Base-by-base conservation (phyloP, 2,797 vertebrate genomes). In the Cercopithecus mitis region DNA sequence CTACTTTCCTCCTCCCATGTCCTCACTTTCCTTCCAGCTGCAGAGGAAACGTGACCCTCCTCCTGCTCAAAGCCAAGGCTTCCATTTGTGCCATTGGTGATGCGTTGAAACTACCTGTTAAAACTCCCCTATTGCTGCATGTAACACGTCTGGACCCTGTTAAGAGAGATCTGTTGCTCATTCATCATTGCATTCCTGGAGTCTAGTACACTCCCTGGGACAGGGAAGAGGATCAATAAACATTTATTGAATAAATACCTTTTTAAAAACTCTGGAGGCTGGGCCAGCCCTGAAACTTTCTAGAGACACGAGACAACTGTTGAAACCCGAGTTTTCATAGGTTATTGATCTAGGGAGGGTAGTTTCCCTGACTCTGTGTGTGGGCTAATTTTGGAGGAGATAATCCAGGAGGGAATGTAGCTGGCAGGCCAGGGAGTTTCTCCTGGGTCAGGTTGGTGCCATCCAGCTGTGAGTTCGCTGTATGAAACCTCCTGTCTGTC, bases 371-470 rank as follows among this genome's bases (percentile, higher is more conserved):
- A 86, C 89, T 80, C 58, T 57, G 85, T 84, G 91, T 2, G 20
- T 39, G 64, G 91, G 76, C 97, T 98, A 98, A 97, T 96, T 98
- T 90, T 95, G 91, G 96, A 97, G 91, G 86, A 33, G 97, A 64
- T 97, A 97, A 97, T 94, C 97, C 93, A 39, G 45, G 89, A 76
- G 15, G n/a, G 89, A 92, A 92, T 88, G 95, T 43, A 47, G 79
- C 86, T 94, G 90, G 93, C 19, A n/a, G 43, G 75, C 88, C 25
- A 2, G 81, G 73, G 94, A 95, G 96, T 61, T 90, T 81, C 96
- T 97, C 95, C 77, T 92, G 89, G 93, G 96, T 96, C 94, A 95
- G 91, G 45, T 45, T 50, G 81, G 95, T 94, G 93, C 88, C 79
- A 80, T 97, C 97, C 95, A 97, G 97, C 97, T 97, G 98, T 94